Base-by-base conservation (phyloP, 2,888 invertebrate species). In the Esperia sulphurella region DNA sequence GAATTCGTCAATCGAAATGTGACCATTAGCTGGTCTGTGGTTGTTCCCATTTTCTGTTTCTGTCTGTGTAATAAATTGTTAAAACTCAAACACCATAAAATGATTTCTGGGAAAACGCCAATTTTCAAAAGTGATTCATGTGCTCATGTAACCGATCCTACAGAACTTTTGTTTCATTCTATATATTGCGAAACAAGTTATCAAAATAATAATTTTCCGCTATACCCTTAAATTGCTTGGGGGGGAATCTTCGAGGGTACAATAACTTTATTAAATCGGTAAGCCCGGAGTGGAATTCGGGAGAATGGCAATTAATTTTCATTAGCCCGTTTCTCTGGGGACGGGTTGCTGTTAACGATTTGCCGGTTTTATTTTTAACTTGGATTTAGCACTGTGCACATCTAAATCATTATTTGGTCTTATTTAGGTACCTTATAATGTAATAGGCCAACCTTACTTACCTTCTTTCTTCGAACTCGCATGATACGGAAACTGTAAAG, bases 261-360 rank as follows among this genome's bases (percentile, higher is more conserved):
- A 68, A 68, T 71, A 68, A 70, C 61, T 68, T 73, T 65, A 71
- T 71, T 65, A 68, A 70, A 72, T 70, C 64, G 65, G 46, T 65
- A 68, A 71, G 71, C 70, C 64, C 63, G 48, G 6, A 51, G 54
- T 62, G 62, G 59, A 64, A 68, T 67, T 61, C 51, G 28, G 47
- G 52, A 54, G 61, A 68, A 54, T 53, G 57, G 64, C 68, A 72
- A 79, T 77, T 75, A 75, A 75, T 77, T 77, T 72, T 65, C 71
- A 73, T 75, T 69, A 67, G 59, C 50, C 53, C 42, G 49, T 41
- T 41, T 8, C 39, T 8, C 39, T 4, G 8, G 39, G 39, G 39
- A 39, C 39, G 39, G 39, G 14, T 39, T 39, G n/a, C 39, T 39
- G 39, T 39, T 39, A 39, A 39, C 14, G 29, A 29, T 41, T 40